Conservation (phyloP, 1,140 invertebrate genomes). For the Drosophila kohkoa region DNA sequence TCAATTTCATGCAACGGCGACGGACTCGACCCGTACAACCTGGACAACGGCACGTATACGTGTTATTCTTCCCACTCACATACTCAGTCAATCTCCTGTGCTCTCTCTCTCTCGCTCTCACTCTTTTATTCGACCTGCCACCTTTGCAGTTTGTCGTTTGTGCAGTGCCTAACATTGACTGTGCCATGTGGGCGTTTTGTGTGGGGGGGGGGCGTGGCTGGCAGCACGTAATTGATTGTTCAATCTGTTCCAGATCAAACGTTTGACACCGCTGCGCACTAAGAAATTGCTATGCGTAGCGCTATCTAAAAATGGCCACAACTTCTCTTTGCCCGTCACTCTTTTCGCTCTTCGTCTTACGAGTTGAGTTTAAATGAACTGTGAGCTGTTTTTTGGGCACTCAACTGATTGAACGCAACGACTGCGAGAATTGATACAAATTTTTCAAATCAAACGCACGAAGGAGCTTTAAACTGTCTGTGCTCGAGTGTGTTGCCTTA, state of each 20-base stretch:
- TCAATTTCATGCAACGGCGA: constrained; percentile 79
- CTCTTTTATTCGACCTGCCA: constrained; percentile 5
- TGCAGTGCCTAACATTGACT: constrained; percentile 7
- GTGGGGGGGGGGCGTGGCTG: constrained; percentile 65
- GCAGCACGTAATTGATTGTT: constrained; percentile 80
- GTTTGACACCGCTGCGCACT: constrained; percentile 48
- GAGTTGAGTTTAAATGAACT: constrained; percentile 66
- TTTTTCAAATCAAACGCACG: constrained; percentile 37
- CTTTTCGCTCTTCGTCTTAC: not conserved
- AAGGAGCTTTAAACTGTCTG: constrained; percentile 41
- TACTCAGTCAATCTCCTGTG: not conserved
- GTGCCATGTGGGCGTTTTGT: not conserved
- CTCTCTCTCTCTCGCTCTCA: not conserved
- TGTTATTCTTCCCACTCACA: constrained; percentile 56
- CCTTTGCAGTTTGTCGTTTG: constrained; percentile 45
- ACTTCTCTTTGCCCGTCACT: not conserved
- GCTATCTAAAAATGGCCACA: constrained; percentile 61
- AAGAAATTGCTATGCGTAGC: constrained; percentile 67
- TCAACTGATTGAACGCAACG: constrained; percentile 64
- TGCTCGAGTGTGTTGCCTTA: not conserved
- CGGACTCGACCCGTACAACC: constrained; percentile 37
- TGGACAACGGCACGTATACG: constrained; percentile 78
- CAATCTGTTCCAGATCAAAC: constrained; percentile 81
- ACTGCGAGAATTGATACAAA: constrained; percentile 30
- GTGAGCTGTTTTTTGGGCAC: constrained; percentile 68